A percentile compares a stretch with the other conserved stretches of the same genome.
phyloP scores from a whole-genome alignment of 2,888 invertebrate genomes.

The Ormyrus labotus region DNA sequence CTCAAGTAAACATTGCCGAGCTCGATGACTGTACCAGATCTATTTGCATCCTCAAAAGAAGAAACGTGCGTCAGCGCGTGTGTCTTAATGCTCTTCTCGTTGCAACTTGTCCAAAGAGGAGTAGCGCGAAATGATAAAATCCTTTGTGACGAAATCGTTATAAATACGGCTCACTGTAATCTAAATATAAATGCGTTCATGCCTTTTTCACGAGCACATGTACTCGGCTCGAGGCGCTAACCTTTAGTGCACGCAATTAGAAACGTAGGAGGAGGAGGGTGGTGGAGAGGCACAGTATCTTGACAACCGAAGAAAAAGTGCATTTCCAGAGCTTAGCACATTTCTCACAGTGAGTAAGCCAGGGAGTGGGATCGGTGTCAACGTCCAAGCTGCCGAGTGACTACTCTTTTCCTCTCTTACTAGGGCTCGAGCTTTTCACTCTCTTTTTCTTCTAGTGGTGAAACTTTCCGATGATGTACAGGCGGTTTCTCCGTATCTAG shows the following conservation, averaged over 20 bases:
- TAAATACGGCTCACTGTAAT: conserved; percentile 39
- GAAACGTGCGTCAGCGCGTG: neutral
- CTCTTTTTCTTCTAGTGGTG: neutral
- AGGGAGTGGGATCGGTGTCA: neutral
- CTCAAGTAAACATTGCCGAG: conserved; percentile 30
- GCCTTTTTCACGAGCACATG: no score
- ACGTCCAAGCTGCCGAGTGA: conserved; percentile 21
- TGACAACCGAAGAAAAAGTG: conserved; percentile 43
- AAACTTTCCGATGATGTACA: conserved; percentile 21
- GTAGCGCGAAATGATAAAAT: conserved; percentile 39
- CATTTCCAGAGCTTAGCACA: conserved; percentile 22
- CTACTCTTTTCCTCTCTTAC: neutral
- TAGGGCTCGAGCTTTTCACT: conserved; percentile 12
- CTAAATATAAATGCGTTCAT: conserved; percentile 41
- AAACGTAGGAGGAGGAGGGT: neutral
- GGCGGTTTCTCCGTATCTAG: conserved; percentile 7
- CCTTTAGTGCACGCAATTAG: conserved; percentile 18
- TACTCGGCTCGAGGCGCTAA: no score
- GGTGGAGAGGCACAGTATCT: neutral
- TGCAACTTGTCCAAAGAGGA: conserved; percentile 17
- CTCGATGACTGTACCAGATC: conserved; percentile 2
- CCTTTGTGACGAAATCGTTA: conserved; percentile 51
- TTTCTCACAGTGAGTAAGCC: neutral
- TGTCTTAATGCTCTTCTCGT: neutral
- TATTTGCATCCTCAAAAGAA: conserved; percentile 39